Percentiles rank a stretch among this genome's conserved stretches.
phyloP scores from a whole-genome alignment of 2,797 vertebrate genomes.

The Muscicapa striata region DNA sequence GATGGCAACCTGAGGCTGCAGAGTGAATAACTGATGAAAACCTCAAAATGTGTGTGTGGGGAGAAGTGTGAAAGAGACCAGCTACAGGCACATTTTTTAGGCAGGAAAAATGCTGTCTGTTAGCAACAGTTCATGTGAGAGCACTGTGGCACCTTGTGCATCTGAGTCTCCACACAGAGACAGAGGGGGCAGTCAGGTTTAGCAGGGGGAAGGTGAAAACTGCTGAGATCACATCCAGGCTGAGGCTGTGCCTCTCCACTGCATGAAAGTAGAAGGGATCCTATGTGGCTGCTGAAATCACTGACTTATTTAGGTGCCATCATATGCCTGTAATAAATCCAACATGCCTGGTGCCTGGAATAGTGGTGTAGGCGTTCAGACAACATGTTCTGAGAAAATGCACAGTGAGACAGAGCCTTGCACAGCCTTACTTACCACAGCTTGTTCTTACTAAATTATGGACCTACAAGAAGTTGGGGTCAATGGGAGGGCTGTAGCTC shows the following conservation, averaged over 20 bases:
- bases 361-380: slow-evolving; percentile 18
- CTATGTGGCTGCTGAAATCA: not conserved
- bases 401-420: not conserved
- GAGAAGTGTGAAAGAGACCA: not conserved
- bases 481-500: not conserved
- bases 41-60: not conserved
- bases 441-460: not conserved
- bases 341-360: slow-evolving; percentile 25
- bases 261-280: not conserved
- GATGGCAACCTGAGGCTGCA: not conserved
- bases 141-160: not conserved
- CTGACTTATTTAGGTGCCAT: slow-evolving; percentile 18
- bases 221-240: not conserved
- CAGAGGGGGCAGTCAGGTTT: not conserved
- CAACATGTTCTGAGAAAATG: slow-evolving; percentile 37
- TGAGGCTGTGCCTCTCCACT: not conserved
- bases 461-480: not conserved
- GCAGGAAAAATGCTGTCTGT: not conserved
- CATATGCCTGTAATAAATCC: slow-evolving; percentile 34
- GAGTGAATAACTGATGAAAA: slow-evolving; percentile 7
- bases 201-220: not conserved
- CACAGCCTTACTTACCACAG: not conserved
- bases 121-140: not conserved
- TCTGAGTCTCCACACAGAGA: not conserved
- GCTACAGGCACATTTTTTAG: not conserved